phyloP scores from a whole-genome alignment of 2,113 vertebrate genomes.

The Hypomesus transpacificus region DNA sequence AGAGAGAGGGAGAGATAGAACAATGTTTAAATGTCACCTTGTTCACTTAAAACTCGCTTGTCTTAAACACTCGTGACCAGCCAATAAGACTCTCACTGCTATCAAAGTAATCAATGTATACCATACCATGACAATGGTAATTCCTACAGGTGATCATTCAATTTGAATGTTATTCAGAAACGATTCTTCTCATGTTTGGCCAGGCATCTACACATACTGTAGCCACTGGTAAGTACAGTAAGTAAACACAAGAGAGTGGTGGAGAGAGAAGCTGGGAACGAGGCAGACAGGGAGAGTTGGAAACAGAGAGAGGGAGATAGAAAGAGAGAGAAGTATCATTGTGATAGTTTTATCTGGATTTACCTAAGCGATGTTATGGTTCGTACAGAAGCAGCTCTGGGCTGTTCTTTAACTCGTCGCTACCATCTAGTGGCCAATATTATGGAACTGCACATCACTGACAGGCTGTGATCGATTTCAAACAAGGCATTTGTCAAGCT shows the following conservation, averaged over 20 bases:
- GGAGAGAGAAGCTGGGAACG: background rate
- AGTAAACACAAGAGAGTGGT: background rate
- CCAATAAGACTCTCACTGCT: too few relatives aligned
- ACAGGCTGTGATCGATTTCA: background rate
- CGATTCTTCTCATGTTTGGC: too few relatives aligned
- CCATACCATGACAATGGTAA: too few relatives aligned
- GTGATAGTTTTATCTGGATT: background rate
- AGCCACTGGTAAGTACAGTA: too few relatives aligned
- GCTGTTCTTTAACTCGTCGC: constrained; percentile 22
- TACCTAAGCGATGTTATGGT: background rate
- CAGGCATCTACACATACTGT: too few relatives aligned
- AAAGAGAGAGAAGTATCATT: background rate
- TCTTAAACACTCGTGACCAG: background rate
- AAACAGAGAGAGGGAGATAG: background rate
- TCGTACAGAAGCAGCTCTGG: background rate
- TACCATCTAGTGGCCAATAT: constrained; percentile 27
- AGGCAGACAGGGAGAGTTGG: background rate
- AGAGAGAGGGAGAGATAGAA: background rate
- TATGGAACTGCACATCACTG: too few relatives aligned
- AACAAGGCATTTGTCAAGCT: too few relatives aligned
- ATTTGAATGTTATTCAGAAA: too few relatives aligned
- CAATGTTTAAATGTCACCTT: background rate
- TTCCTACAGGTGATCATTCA: too few relatives aligned
- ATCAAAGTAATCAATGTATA: too few relatives aligned
- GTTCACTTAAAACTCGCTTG: background rate